phyloP scores from a whole-genome alignment of 2,113 vertebrate genomes.

The Nansenia antarctica region DNA sequence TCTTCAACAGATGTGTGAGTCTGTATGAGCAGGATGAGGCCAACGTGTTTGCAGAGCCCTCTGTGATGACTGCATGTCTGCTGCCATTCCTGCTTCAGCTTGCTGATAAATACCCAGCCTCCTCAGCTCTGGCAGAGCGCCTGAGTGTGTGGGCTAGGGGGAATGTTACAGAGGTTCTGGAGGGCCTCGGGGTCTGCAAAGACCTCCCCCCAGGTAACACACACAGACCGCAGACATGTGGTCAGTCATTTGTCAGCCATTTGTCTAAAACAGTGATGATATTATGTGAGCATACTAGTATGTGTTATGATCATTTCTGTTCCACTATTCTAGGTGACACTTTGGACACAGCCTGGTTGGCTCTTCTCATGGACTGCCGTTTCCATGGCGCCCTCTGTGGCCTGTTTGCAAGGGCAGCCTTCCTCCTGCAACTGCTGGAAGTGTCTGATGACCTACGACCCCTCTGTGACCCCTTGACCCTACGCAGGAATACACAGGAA shows the following conservation, averaged over 20 bases:
- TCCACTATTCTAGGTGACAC: slow-evolving; percentile 47
- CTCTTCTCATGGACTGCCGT: slow-evolving; percentile 68
- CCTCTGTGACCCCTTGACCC: slow-evolving; percentile 35
- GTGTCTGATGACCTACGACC: slow-evolving; percentile 39
- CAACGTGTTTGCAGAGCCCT: slow-evolving; percentile 83
- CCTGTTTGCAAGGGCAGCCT: slow-evolving; percentile 68
- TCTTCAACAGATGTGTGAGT: slow-evolving; percentile 64
- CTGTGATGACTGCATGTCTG: slow-evolving; percentile 69
- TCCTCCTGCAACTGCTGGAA: slow-evolving; percentile 58
- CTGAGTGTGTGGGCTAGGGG: slow-evolving; percentile 71
- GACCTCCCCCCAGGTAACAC: slow-evolving; percentile 69
- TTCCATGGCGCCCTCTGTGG: slow-evolving; percentile 68
- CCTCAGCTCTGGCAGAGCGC: slow-evolving; percentile 35
- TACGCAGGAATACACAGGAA: slow-evolving; percentile 57
- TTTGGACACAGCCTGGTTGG: slow-evolving; percentile 58
- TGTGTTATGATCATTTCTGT: no score
- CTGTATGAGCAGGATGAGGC: slow-evolving; percentile 86
- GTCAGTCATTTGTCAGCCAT: no score
- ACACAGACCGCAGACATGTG: not conserved
- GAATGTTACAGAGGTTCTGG: slow-evolving; percentile 40
- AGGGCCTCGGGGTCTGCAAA: slow-evolving; percentile 65
- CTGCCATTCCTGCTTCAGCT: slow-evolving; percentile 74
- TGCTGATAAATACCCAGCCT: slow-evolving; percentile 47
- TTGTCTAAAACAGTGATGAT: not conserved
- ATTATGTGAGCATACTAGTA: not conserved